These are phyloP conservation scores for Oophaga sylvatica DNA, from an alignment of 2,797 vertebrate genomes.

Conservation along the genomic window DNA sequence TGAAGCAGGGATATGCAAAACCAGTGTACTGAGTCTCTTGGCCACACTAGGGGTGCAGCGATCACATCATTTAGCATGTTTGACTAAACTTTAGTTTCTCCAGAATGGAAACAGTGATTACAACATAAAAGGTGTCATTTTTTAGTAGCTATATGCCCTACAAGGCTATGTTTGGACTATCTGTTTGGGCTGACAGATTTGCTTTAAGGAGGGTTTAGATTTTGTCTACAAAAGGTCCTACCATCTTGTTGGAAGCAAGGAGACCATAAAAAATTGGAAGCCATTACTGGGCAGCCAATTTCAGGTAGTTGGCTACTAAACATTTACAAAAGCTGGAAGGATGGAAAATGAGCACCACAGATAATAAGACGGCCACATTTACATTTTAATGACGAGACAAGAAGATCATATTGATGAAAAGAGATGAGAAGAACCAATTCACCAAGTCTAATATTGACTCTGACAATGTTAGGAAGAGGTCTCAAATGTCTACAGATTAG, in stretches of 20 bases:
- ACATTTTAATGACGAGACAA: neutral
- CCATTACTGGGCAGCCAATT: neutral
- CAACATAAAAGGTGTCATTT: too few species aligned
- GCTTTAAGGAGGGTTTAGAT: neutral
- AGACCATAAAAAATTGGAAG: neutral
- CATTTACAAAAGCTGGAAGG: neutral
- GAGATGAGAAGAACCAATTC: neutral
- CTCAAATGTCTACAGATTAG: too few species aligned
- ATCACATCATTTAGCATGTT: too few species aligned
- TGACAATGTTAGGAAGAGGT: neutral
- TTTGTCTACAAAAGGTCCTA: neutral
- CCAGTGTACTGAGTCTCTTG: too few species aligned
- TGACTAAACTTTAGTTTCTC: too few species aligned
- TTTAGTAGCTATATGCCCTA: too few species aligned
- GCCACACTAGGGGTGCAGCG: too few species aligned
- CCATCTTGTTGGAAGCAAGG: neutral
- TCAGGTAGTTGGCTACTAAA: neutral
- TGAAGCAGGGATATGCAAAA: too few species aligned
- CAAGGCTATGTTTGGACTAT: too few species aligned
- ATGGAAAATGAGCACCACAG: neutral
- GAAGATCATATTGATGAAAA: neutral
- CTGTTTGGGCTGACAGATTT: too few species aligned
- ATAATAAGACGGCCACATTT: neutral
- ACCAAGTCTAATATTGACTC: neutral
- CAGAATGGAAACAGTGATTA: too few species aligned